A percentile compares a stretch with the other conserved stretches of the same genome.
Evolutionary conservation across 2,113 vertebrate species (phyloP).

Genomic region (Hippoglossus stenolepis): DNA sequence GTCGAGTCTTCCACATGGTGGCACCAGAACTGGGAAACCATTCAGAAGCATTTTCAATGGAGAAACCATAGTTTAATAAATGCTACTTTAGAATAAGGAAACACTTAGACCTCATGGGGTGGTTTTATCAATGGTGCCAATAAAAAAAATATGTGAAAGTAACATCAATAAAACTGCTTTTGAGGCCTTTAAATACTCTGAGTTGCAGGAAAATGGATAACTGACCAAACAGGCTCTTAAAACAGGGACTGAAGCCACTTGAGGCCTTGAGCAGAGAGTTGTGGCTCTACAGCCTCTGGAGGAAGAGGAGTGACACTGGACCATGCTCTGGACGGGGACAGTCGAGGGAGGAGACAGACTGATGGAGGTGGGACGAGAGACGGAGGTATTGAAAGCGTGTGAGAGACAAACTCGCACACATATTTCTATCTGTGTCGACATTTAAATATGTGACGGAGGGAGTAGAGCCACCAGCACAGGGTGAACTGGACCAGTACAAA

Average conservation of each 20-base stretch:
- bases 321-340: not conserved
- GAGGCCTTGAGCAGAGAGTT: not conserved
- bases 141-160: no score
- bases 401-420: conserved; percentile 3
- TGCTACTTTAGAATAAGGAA: no score
- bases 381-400: not conserved
- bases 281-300: not conserved
- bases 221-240: not conserved
- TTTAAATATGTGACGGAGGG: conserved; percentile 14
- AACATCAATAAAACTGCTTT: no score
- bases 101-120: not conserved
- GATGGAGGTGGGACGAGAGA: conserved; percentile 2
- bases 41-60: no score
- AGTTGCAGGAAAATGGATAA: not conserved
- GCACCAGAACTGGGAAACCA: not conserved
- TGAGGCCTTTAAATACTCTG: not conserved
- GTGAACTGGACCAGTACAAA: conserved; percentile 3
- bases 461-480: not conserved
- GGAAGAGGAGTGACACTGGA: conserved; percentile 1
- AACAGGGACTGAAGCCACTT: not conserved
- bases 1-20: not conserved
- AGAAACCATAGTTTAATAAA: no score
- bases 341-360: conserved; percentile 10
- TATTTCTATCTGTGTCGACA: conserved; percentile 16
- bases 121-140: not conserved